phyloP scores from a whole-genome alignment of 2,888 invertebrate genomes.

The Dusona sp. region DNA sequence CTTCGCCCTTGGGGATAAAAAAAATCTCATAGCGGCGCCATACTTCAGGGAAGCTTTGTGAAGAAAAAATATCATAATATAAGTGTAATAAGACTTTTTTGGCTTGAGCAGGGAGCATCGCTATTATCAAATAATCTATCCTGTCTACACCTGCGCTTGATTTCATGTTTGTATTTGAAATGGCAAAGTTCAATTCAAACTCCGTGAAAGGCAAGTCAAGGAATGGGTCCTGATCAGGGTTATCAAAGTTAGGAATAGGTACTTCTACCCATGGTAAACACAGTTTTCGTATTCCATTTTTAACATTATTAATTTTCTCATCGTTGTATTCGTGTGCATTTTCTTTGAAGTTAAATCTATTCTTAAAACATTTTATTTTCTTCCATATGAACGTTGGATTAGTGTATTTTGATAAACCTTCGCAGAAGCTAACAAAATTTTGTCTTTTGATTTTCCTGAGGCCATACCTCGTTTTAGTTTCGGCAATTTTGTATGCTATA shows the following conservation, averaged over 20 bases:
- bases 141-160: constrained; percentile 35
- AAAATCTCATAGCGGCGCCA: constrained; percentile 42
- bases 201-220: not conserved
- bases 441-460: constrained; percentile 37
- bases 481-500: constrained; percentile 10
- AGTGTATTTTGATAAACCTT: constrained; percentile 23
- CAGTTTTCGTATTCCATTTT: not conserved
- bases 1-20: constrained; percentile 28
- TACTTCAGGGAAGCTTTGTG: constrained; percentile 18
- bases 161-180: not conserved
- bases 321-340: constrained; percentile 36
- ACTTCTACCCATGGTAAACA: constrained; percentile 4
- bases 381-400: constrained; percentile 38
- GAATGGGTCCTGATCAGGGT: not conserved
- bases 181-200: constrained; percentile 1
- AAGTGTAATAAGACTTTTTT: constrained; percentile 6
- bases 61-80: constrained; percentile 18
- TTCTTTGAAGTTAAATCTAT: constrained; percentile 38
- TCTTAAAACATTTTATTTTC: constrained; percentile 51
- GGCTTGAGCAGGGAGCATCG: not conserved
- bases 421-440: constrained; percentile 28
- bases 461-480: constrained; percentile 21
- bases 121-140: constrained; percentile 36
- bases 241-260: not conserved
- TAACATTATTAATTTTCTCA: not conserved